A percentile compares a stretch with the other conserved stretches of the same genome.
phyloP scores from a whole-genome alignment of 2,888 invertebrate genomes.

The Stomorhina lunata region DNA sequence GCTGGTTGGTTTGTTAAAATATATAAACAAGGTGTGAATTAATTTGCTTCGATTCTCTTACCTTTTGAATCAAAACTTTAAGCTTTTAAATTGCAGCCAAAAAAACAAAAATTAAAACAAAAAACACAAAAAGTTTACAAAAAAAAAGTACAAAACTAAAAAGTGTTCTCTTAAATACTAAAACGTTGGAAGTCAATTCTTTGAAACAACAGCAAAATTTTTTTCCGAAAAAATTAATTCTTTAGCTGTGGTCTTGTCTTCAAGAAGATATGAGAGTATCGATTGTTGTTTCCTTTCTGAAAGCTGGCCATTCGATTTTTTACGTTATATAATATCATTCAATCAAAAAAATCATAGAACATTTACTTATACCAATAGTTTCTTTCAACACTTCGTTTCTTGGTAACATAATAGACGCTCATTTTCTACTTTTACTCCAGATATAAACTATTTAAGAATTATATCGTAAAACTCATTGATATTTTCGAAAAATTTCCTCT shows the following conservation, averaged over 20 bases:
- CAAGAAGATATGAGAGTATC: background rate
- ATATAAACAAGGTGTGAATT: slow-evolving; percentile 75
- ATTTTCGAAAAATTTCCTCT: too few species aligned
- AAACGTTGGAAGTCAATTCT: slow-evolving; percentile 34
- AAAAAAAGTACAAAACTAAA: slow-evolving; percentile 6
- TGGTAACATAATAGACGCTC: background rate
- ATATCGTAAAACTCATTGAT: too few species aligned
- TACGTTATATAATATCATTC: background rate
- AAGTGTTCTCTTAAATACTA: background rate
- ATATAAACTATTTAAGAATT: too few species aligned
- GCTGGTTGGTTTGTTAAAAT: background rate
- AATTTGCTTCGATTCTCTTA: slow-evolving; percentile 73
- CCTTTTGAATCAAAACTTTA: slow-evolving; percentile 48
- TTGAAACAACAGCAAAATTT: slow-evolving; percentile 19
- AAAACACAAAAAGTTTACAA: background rate
- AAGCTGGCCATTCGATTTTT: slow-evolving; percentile 1
- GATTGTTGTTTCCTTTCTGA: background rate
- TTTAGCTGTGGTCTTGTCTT: slow-evolving; percentile 16
- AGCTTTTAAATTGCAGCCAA: background rate
- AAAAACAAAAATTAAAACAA: background rate
- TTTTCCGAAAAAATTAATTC: background rate
- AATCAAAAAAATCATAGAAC: too few species aligned
- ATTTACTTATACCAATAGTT: too few species aligned
- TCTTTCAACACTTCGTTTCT: background rate
- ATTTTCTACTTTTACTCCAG: background rate